Evolutionary conservation across 2,113 vertebrate species (phyloP).

Genomic region (Zosterops pallidus): DNA sequence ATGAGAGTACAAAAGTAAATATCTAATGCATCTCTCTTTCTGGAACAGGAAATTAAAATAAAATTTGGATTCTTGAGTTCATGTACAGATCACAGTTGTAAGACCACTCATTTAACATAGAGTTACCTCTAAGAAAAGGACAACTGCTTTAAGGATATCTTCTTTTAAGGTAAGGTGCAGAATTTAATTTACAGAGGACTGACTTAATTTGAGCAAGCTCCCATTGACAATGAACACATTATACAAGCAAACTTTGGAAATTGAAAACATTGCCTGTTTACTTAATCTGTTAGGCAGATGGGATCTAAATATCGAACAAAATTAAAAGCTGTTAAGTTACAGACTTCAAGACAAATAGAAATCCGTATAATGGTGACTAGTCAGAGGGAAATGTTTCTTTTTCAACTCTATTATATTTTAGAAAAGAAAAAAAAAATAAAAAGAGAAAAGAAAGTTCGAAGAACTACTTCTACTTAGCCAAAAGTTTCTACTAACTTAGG

Average conservation of each 20-base stretch:
- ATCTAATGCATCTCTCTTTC: not conserved
- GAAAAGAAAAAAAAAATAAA: fast-evolving
- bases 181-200: not conserved
- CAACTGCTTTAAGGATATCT: not conserved
- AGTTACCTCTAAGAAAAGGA: not conserved
- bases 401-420: not conserved
- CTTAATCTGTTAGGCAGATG: not conserved
- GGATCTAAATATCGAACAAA: not conserved
- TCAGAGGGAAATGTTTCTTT: not conserved
- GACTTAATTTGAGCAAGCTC: not conserved
- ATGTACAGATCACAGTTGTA: not conserved
- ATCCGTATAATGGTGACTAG: not conserved
- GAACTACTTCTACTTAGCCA: not conserved
- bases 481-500: not conserved
- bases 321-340: not conserved
- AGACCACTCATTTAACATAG: not conserved
- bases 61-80: not conserved
- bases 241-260: not conserved
- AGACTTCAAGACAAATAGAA: not conserved
- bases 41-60: not conserved
- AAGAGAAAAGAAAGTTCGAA: not conserved
- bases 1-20: not conserved
- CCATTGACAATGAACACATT: not conserved
- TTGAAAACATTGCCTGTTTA: not conserved
- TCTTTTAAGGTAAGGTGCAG: not conserved